A percentile compares a stretch with the other conserved stretches of the same genome.
Conservation (phyloP, 2,888 invertebrate species). For the Psococerastis gibbosa region DNA sequence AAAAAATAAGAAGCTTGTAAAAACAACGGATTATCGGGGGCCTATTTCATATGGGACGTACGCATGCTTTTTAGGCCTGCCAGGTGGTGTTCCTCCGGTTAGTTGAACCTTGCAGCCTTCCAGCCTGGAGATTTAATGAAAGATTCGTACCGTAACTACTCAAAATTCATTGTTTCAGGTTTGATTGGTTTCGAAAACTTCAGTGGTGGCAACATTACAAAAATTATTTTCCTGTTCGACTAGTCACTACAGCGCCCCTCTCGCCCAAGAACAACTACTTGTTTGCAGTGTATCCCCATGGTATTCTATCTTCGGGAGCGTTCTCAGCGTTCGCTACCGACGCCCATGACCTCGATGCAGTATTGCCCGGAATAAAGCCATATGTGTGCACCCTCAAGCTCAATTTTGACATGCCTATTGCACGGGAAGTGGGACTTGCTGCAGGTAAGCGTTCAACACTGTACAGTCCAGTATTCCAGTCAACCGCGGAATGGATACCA, state of each 20-base stretch:
- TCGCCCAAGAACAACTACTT: constrained; percentile 66
- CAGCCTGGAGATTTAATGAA: too few relatives aligned
- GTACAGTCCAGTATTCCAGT: too few relatives aligned
- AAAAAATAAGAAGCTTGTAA: too few relatives aligned
- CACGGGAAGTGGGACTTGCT: constrained; percentile 42
- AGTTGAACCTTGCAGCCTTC: too few relatives aligned
- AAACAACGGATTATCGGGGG: too few relatives aligned
- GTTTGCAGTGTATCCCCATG: constrained; percentile 81
- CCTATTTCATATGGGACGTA: constrained; percentile 5
- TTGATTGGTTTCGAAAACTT: constrained; percentile 42
- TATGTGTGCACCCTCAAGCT: constrained; percentile 47
- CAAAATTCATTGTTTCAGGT: too few relatives aligned
- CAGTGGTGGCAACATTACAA: constrained; percentile 51
- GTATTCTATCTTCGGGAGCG: constrained; percentile 61
- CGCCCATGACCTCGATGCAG: constrained; percentile 30
- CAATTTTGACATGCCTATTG: constrained; percentile 52
- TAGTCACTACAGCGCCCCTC: constrained; percentile 66
- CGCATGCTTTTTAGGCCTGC: too few relatives aligned
- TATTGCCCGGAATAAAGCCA: constrained; percentile 42
- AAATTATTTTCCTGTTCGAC: constrained; percentile 67
- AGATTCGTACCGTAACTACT: too few relatives aligned
- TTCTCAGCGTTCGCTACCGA: constrained; percentile 64
- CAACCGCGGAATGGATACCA: too few relatives aligned
- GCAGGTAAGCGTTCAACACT: constrained; percentile 31
- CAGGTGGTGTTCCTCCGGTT: too few relatives aligned